phyloP scores from a whole-genome alignment of 2,797 vertebrate species.

The Ataeniobius toweri region DNA sequence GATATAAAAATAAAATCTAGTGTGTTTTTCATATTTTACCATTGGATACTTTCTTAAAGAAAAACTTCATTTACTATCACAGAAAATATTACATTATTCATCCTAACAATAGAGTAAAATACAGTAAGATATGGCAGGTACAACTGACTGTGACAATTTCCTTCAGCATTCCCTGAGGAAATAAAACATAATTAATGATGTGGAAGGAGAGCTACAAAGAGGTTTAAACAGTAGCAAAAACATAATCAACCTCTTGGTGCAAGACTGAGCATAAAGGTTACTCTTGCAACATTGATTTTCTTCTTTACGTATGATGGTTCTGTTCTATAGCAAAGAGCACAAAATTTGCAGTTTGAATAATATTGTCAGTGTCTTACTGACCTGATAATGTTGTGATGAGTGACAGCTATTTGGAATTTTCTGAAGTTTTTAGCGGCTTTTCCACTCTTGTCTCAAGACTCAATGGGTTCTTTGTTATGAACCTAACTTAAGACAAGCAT shows the following conservation, averaged over 20 bases:
- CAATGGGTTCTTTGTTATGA: slow-evolving; percentile 61
- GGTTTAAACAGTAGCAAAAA: slow-evolving; percentile 43
- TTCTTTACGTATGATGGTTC: slow-evolving; percentile 12
- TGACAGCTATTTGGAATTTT: slow-evolving; percentile 61
- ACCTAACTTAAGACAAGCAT: slow-evolving; percentile 32
- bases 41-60: slow-evolving; percentile 21
- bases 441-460: slow-evolving; percentile 25
- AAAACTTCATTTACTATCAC: slow-evolving; percentile 25
- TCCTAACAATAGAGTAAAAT: slow-evolving; percentile 31
- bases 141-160: slow-evolving; percentile 35
- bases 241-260: slow-evolving; percentile 31
- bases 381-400: slow-evolving; percentile 62
- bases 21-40: slow-evolving; percentile 23
- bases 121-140: slow-evolving; percentile 43
- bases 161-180: slow-evolving; percentile 38
- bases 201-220: slow-evolving; percentile 33
- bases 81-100: slow-evolving; percentile 36
- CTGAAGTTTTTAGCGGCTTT: slow-evolving; percentile 50
- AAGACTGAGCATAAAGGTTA: slow-evolving; percentile 42
- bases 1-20: neutral
- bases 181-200: slow-evolving; percentile 39
- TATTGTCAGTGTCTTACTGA: slow-evolving; percentile 39
- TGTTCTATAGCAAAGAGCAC: slow-evolving; percentile 21
- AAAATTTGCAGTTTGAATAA: slow-evolving; percentile 32
- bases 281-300: slow-evolving; percentile 13